phyloP scores from a whole-genome alignment of 2,113 vertebrate species.

The Alligator sinensis region DNA sequence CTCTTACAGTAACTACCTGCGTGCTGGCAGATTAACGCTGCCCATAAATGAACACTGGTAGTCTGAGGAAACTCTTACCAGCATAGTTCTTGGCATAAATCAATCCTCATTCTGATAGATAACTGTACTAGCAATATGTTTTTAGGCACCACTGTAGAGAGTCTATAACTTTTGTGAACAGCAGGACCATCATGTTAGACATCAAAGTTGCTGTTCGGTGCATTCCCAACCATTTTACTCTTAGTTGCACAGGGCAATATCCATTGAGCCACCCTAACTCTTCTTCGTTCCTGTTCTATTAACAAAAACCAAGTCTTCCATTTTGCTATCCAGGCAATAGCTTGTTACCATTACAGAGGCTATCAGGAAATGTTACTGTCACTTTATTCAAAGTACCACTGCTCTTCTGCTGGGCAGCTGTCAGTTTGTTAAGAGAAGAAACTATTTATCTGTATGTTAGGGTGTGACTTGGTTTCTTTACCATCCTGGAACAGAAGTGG shows the following conservation, averaged over 20 bases:
- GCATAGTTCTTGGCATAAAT: neutral
- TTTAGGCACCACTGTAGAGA: neutral
- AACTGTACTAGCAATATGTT: neutral
- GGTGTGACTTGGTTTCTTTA: neutral
- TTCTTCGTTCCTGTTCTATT: neutral
- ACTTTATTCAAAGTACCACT: accelerated
- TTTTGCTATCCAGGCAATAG: accelerated
- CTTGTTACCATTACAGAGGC: neutral
- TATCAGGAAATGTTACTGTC: accelerated
- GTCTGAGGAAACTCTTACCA: neutral
- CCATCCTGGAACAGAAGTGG: slow-evolving; percentile 3
- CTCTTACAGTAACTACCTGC: neutral
- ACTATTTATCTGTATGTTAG: accelerated
- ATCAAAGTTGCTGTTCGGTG: neutral
- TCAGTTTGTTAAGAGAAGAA: neutral
- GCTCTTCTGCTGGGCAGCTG: accelerated
- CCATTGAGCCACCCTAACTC: neutral
- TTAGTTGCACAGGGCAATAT: neutral
- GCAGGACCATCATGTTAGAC: neutral
- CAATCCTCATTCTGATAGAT: neutral
- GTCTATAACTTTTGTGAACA: neutral
- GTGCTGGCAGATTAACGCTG: neutral
- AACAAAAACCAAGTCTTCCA: accelerated
- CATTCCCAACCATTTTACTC: neutral
- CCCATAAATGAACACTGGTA: neutral